Conservation (phyloP, 2,113 vertebrate genomes). For the Myotis brandtii region DNA sequence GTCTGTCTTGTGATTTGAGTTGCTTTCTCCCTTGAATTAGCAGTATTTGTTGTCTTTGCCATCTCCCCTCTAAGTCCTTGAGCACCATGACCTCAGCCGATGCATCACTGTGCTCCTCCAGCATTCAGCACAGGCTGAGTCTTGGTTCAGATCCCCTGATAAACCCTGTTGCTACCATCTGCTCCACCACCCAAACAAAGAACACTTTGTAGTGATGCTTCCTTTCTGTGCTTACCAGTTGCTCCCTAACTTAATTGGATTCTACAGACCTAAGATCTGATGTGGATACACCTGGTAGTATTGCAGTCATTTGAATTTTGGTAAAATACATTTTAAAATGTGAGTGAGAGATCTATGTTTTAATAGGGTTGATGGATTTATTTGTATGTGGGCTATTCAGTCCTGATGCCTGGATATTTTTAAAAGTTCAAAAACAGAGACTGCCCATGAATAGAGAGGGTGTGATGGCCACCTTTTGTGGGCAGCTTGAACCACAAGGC, state of each 20-base stretch:
- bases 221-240: neutral
- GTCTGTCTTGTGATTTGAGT: neutral
- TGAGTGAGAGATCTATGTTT: neutral
- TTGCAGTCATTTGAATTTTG: neutral
- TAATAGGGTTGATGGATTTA: neutral
- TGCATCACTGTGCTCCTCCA: no score
- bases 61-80: neutral
- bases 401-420: neutral
- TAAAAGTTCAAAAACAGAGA: neutral
- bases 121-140: neutral
- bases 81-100: neutral
- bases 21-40: neutral
- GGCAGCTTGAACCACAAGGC: neutral
- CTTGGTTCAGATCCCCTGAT: neutral
- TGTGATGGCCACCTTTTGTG: neutral
- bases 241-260: neutral
- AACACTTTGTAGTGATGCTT: neutral
- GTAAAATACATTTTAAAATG: neutral
- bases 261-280: neutral
- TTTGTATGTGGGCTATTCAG: neutral
- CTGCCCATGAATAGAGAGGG: neutral
- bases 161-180: neutral
- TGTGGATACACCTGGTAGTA: neutral
- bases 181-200: neutral
- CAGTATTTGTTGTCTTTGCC: neutral